Evolutionary conservation across 2,797 vertebrate species (phyloP), one percentile per base, ranked within the genome.

Genomic region (Aplochiton taeniatus): DNA sequence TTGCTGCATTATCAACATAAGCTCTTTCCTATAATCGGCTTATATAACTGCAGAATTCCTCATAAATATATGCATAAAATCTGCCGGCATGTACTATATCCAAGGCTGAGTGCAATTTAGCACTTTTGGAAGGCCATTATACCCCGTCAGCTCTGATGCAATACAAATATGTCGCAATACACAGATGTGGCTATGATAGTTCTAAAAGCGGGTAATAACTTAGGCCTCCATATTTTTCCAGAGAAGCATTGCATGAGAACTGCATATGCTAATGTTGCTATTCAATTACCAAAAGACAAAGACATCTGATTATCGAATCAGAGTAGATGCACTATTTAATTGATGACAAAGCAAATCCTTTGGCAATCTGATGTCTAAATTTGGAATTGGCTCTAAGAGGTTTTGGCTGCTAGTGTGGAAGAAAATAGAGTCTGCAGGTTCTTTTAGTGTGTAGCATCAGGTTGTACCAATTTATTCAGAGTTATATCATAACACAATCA

Each of bases 11-110:
- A 79, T 84, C 72, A 10, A 68, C 75, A 61, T 60, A 63, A 74
- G 78, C 68, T 68, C 17, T 69, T 63, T 66, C 75, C 56, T 69
- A 69, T 84, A 87, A 87, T 79, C 79, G 64, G 84, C 86, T 90
- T 85, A 85, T 59, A 61, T 56, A 52, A 70, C 47, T 31, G 51
- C 11, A 55, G 31, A 3, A 11, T 18, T 9, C 68, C 66, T 63
- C 62, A 56, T 72, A 9, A 31, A 70, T 61, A 65, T 56, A 14
- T 47, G 10, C 20, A 11, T 52, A 17, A 66, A 63, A 62, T 41
- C 51, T 63, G 57, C 41, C 41, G 58, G 17, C 43, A 58, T 45
- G 72, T 60, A 6, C 48, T 41, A 43, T 19, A 47, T 55, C 9
- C 61, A 53, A n/a, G 44, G 54, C 42, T 3, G 19, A 58, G 54